Evolutionary conservation across 2,113 vertebrate species (phyloP).

Genomic region (Anolis sagrei): DNA sequence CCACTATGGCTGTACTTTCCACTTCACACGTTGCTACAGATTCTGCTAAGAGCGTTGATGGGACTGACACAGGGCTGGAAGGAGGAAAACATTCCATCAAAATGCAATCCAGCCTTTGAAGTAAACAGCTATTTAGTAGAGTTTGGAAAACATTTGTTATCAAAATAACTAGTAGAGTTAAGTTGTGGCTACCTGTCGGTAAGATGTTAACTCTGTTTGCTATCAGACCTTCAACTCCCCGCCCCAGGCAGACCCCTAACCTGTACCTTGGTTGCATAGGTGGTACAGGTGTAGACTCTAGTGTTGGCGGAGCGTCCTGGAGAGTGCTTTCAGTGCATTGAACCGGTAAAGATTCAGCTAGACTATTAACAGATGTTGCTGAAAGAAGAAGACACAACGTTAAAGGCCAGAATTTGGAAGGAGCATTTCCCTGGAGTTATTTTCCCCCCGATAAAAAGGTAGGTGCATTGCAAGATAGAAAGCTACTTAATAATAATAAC

Average conservation of each 20-base stretch:
- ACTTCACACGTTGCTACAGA: slow-evolving; percentile 79
- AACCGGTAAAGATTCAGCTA: slow-evolving; percentile 80
- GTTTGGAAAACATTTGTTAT: not conserved
- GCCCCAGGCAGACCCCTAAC: fast-evolving
- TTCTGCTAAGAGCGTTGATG: slow-evolving; percentile 79
- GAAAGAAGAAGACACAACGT: slow-evolving; percentile 58
- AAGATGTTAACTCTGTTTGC: too few relatives aligned
- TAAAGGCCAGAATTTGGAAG: slow-evolving; percentile 16
- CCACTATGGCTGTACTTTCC: slow-evolving; percentile 75
- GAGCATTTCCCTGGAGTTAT: not conserved
- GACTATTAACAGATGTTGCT: slow-evolving; percentile 80
- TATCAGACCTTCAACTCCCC: too few relatives aligned
- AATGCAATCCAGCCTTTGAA: not conserved
- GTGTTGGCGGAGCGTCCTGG: slow-evolving; percentile 70
- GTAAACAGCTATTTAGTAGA: not conserved
- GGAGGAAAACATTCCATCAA: not conserved
- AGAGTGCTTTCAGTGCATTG: slow-evolving; percentile 76
- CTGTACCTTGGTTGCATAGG: slow-evolving; percentile 80
- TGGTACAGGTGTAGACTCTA: slow-evolving; percentile 71
- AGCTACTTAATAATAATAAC: too few relatives aligned
- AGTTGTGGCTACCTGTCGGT: too few relatives aligned
- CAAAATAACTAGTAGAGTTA: too few relatives aligned
- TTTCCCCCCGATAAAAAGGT: too few relatives aligned
- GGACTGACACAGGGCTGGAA: slow-evolving; percentile 79
- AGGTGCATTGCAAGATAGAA: too few relatives aligned